A percentile compares a stretch with the other conserved stretches of the same genome.
These are phyloP conservation scores for Epinotia ramella DNA, from an alignment of 2,888 invertebrate genomes.

Conservation along the genomic window DNA sequence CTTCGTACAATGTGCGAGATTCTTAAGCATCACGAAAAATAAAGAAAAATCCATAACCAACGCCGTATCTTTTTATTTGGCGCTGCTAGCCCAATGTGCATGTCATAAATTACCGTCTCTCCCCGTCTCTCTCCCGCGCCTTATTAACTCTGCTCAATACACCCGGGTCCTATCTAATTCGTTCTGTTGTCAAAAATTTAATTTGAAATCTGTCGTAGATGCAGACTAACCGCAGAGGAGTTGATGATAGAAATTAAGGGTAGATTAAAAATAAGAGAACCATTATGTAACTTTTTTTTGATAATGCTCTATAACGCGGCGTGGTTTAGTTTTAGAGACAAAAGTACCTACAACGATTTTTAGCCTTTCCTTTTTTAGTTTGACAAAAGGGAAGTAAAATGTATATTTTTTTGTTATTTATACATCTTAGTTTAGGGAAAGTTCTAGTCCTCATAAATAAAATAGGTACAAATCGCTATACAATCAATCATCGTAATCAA, in stretches of 20 bases:
- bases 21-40: constrained; percentile 5
- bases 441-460: neutral
- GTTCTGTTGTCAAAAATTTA: constrained; percentile 63
- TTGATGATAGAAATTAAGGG: constrained; percentile 9
- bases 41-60: constrained; percentile 66
- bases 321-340: too few species aligned
- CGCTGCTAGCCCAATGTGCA: constrained; percentile 83
- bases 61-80: constrained; percentile 78
- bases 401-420: too few species aligned
- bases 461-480: neutral
- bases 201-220: constrained; percentile 59
- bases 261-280: neutral
- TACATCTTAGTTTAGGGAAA: too few species aligned
- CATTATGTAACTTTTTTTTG: too few species aligned
- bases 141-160: constrained; percentile 77
- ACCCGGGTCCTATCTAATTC: constrained; percentile 67
- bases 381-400: too few species aligned
- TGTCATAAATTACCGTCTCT: constrained; percentile 81
- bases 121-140: constrained; percentile 70
- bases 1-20: constrained; percentile 44
- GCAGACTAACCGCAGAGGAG: constrained; percentile 8
- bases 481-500: too few species aligned
- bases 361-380: too few species aligned
- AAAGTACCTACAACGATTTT: too few species aligned
- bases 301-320: too few species aligned